Evolutionary conservation across 2,113 vertebrate genomes (phyloP), one percentile per base, ranked within the genome.

Genomic region (Ifrita kowaldi): DNA sequence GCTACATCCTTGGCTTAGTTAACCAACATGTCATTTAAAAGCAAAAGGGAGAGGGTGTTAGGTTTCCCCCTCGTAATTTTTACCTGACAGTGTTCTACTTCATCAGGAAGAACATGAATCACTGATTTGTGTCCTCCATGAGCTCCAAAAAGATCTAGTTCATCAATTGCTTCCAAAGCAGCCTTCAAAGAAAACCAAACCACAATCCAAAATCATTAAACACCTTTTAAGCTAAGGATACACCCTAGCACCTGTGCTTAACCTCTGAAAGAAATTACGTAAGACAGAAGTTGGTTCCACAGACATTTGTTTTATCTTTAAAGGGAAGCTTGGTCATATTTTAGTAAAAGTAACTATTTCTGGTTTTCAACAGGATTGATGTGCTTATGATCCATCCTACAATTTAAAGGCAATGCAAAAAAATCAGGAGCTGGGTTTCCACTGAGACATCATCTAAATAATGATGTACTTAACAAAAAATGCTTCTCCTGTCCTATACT

Each of bases 1-100:
- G 0, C 5, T 41, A 62, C 23, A 22, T 27, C 73, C 56, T 52
- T 71, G 21, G 19, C 39, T 82, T 47, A 21, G 57, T 77, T 85
- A 71, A 83, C 46, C 37, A 87, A 39, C 17, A 59, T 47, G 64
- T 93, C 9, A 81, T 84, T 86, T 74, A 26, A 67, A 79, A 95
- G 53, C 6, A 89, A 77, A 80, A 63, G 7, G 46, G 28, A 70
- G 12, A 49, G 6, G 11, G 12, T 60, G 9, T 53, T 60, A 35
- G 41, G 16, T 27, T 91, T 77, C 41, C 23, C 30, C 26, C 55
- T 28, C 21, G 12, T 35, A 16, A 24, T 56, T 75, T 79, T 97
- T 98, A 99, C 99, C 99, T 99, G 99, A 95, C 99, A 99, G 65
- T 99, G 99, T 85, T 99, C 98, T 10, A 99, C 99, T 94, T 99